Base-by-base conservation (phyloP, 2,888 invertebrate species). In the Nephrotoma flavescens region DNA sequence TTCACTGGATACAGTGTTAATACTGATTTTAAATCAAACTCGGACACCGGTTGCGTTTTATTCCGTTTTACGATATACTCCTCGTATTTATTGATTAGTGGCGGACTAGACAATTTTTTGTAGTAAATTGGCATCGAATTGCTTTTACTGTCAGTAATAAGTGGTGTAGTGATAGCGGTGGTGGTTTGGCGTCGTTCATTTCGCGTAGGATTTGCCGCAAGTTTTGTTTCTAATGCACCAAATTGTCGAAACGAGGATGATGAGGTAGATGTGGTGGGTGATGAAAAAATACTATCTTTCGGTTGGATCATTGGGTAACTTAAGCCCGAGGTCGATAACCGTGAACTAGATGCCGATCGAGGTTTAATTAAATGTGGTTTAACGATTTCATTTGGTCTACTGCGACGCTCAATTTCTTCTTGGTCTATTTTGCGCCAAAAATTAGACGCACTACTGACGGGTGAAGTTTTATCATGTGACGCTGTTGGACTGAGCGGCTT, bases 401-500 rank as follows among this genome's bases (percentile, higher is more conserved):
- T 91, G 86, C 90, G 90, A 88, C 90, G 90, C 88, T 92, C 92
- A 87, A 89, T 91, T 89, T 93, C 93, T 83, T 92, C 92, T 86
- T 93, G 92, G 88, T 94, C 94, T 88, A 94, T 93, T 90, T 93
- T 93, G 88, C 93, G 94, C 94, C 94, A 95, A 90, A 94, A 94
- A 86, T 94, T 93, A 44, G 94, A 92, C 6, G 94, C 93, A 89
- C 93, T 93, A 88, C 93, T 91, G 47, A 90, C 88, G 4, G 88
- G 87, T n/a, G 88, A 88, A 12, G 90, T 89, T 42, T 91, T 86
- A 0, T 91, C 91, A 87, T 90, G 91, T 87, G 91, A 91, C 0
- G 91, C 89, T 9, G 91, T 91, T 85, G 91, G 89, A 41, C 91
- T 87, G 41, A 41, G 31, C n/a, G 86, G 41, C 9, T 31, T 31